phyloP scores from a whole-genome alignment of 2,888 invertebrate species.

The Ephialtes manifestator region DNA sequence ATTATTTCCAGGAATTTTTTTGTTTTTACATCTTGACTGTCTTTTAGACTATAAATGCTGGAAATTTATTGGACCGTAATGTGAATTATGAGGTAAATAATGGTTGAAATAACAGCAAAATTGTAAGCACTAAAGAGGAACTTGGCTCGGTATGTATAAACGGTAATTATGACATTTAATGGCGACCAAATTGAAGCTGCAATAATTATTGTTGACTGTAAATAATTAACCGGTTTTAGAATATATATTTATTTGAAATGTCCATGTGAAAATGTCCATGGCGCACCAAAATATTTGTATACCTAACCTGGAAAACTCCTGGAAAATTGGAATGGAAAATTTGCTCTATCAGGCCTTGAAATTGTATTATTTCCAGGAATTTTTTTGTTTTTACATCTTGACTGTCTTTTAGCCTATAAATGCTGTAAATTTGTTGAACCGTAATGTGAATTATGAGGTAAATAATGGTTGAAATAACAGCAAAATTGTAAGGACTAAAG shows the following conservation, averaged over 20 bases:
- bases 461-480: neutral
- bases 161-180: too few relatives aligned
- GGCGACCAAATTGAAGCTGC: too few relatives aligned
- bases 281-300: neutral
- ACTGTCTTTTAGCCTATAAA: neutral
- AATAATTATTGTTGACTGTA: neutral
- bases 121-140: too few relatives aligned
- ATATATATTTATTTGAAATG: neutral
- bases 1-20: neutral
- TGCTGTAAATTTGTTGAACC: neutral
- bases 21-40: neutral
- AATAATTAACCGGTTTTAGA: neutral
- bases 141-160: too few relatives aligned
- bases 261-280: neutral
- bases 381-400: neutral
- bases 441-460: neutral
- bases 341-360: neutral
- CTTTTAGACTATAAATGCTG: neutral
- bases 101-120: neutral
- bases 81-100: too few relatives aligned
- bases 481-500: neutral
- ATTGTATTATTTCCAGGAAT: neutral
- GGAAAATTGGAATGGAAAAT: too few relatives aligned
- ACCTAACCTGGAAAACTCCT: neutral
- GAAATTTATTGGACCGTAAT: neutral